Conservation (phyloP, 2,113 vertebrate species). For the Bagarius yarrelli region DNA sequence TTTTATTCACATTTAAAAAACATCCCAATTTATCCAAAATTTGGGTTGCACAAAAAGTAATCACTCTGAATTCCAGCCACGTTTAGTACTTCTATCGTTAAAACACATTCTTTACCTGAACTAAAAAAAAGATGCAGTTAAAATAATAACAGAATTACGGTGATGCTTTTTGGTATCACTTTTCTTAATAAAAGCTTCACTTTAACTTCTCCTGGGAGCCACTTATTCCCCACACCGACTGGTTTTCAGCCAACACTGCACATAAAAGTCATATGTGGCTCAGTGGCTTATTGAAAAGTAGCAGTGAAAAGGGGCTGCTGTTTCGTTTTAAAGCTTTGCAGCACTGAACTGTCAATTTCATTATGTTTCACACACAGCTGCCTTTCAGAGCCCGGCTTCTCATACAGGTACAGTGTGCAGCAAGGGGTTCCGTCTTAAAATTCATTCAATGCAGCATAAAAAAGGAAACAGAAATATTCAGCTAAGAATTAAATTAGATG, state of each 20-base stretch:
- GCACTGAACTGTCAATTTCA: constrained; percentile 39
- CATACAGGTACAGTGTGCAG: neutral
- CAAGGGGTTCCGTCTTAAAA: neutral
- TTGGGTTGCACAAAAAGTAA: neutral
- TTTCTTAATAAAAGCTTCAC: constrained; percentile 40
- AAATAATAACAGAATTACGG: constrained; percentile 39
- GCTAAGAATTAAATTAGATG: neutral
- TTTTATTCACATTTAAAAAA: too few relatives aligned
- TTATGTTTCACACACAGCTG: constrained; percentile 25
- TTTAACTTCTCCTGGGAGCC: constrained; percentile 28
- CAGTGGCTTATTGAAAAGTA: neutral
- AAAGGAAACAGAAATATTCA: neutral
- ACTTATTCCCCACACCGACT: constrained; percentile 28
- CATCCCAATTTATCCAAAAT: too few relatives aligned
- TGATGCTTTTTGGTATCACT: constrained; percentile 42
- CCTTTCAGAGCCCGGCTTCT: constrained; percentile 20
- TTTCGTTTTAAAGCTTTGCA: constrained; percentile 25
- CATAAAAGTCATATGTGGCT: constrained; percentile 47
- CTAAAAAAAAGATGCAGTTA: constrained; percentile 5
- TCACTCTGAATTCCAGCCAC: constrained; percentile 7
- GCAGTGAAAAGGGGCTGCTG: neutral
- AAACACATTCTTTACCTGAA: neutral
- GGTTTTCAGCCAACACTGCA: constrained; percentile 29
- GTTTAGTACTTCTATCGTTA: constrained; percentile 7
- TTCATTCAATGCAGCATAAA: neutral